Conservation (phyloP, 23 tunicate species). For the Aplidium turbinatum region DNA sequence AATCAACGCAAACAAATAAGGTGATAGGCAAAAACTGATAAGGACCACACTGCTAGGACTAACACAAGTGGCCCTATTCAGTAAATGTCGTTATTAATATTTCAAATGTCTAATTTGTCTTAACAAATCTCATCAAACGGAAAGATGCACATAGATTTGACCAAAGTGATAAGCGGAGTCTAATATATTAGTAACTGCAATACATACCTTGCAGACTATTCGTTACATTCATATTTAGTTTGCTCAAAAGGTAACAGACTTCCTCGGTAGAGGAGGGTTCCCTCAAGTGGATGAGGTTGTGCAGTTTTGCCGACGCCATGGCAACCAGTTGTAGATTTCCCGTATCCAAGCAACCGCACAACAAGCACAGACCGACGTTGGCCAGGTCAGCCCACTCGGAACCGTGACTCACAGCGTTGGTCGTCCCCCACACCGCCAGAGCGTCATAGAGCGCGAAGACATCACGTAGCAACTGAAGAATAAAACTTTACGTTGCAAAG, state of each 20-base stretch:
- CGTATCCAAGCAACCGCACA: constrained; percentile 69
- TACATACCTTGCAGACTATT: constrained; percentile 56
- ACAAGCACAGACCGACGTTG: constrained; percentile 57
- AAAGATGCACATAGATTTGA: too few relatives aligned
- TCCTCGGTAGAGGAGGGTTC: constrained; percentile 59
- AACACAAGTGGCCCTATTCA: too few relatives aligned
- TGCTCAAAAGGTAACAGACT: constrained; percentile 63
- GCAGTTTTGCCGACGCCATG: constrained; percentile 90
- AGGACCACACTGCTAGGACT: too few relatives aligned
- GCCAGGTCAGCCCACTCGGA: constrained; percentile 81
- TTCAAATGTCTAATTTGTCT: too few relatives aligned
- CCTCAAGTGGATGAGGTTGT: constrained; percentile 76
- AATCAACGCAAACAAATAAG: too few relatives aligned
- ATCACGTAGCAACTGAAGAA: constrained; percentile 59
- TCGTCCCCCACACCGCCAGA: constrained; percentile 69
- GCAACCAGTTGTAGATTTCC: constrained; percentile 67
- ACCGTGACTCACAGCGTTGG: constrained; percentile 5
- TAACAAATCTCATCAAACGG: too few relatives aligned
- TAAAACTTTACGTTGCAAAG: too few relatives aligned
- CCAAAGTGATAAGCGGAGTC: too few relatives aligned
- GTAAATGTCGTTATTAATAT: too few relatives aligned
- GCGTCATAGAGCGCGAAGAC: constrained; percentile 66
- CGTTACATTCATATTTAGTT: constrained; percentile 27
- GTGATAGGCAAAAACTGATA: too few relatives aligned
- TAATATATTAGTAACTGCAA: too few relatives aligned